phyloP scores from a whole-genome alignment of 2,113 vertebrate genomes.

The Leptodactylus fuscus region DNA sequence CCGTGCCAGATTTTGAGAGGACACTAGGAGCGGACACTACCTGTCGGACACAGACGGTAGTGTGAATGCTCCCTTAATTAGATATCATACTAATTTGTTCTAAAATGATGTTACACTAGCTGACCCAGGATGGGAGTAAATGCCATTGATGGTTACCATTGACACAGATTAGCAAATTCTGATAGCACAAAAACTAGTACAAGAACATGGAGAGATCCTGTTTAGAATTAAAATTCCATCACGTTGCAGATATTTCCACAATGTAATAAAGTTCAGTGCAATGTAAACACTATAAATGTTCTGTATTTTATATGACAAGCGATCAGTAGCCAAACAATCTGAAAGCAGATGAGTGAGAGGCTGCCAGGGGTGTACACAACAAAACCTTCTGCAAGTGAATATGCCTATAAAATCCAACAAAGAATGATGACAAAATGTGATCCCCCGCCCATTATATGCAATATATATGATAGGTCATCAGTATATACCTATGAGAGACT shows the following conservation, averaged over 20 bases:
- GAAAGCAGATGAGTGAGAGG: constrained; percentile 1
- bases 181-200: not conserved
- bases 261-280: too few species aligned
- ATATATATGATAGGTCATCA: too few species aligned
- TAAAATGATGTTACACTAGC: not conserved
- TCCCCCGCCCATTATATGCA: too few species aligned
- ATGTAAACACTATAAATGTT: constrained; percentile 26
- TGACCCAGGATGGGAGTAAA: not conserved
- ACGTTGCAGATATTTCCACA: not conserved
- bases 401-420: too few species aligned
- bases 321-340: constrained; percentile 17
- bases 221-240: not conserved
- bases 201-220: not conserved
- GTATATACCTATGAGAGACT: too few species aligned
- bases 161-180: not conserved
- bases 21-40: too few species aligned
- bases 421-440: too few species aligned
- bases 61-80: too few species aligned
- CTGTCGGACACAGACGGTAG: too few species aligned
- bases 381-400: too few species aligned
- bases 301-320: not conserved
- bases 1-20: too few species aligned
- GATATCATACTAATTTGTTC: too few species aligned
- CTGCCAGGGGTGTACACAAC: not conserved
- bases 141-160: not conserved